Base-by-base conservation (phyloP, 1,140 invertebrate species). In the Pinna nobilis region DNA sequence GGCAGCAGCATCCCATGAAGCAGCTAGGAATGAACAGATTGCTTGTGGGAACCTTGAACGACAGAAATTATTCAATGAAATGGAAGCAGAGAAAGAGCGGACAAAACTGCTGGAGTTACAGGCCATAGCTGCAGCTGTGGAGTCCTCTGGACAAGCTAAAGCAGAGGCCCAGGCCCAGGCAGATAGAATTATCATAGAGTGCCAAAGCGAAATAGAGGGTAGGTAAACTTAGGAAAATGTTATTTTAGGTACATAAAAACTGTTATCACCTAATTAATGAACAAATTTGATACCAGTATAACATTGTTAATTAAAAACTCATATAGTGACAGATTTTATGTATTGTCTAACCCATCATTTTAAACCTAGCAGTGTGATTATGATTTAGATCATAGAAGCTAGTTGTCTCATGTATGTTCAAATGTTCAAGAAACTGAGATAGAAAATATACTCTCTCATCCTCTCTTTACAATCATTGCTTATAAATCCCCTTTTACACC, bases 151-250 rank as follows among this genome's bases (percentile, higher is more conserved):
- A 20, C 86, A 88, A 51, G 84, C 86, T 13, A 84, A 78, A 23
- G 85, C 86, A 18, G 86, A 87, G 76, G 84, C 86, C 18, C 82
- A 87, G 47, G 84, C 83, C 33, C 74, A 82, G 64, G 84, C 84
- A 18, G 85, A 86, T 74, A 79, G 75, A 57, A 78, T 80, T 15
- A 51, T 85, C 9, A 88, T 88, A 47, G 85, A 87, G 59, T 79
- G 82, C 68, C 77, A 86, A 70, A 87, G 84, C 76, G 84, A 87
- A 64, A 86, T 86, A 32, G 66, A 75, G 35, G 61, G 73, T 70
- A 69, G 47, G 64, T 51, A 51, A 18, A 23, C 25, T 15, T 13
- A 63, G 39, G 30, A 30, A 6, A 50, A 18, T 59, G 30, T 35
- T 35, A n/a, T n/a, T n/a, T n/a, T n/a, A n/a, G n/a, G n/a, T n/a